Evolutionary conservation across 2,113 vertebrate genomes (phyloP).

Genomic region (Pomatorhinus ruficollis): DNA sequence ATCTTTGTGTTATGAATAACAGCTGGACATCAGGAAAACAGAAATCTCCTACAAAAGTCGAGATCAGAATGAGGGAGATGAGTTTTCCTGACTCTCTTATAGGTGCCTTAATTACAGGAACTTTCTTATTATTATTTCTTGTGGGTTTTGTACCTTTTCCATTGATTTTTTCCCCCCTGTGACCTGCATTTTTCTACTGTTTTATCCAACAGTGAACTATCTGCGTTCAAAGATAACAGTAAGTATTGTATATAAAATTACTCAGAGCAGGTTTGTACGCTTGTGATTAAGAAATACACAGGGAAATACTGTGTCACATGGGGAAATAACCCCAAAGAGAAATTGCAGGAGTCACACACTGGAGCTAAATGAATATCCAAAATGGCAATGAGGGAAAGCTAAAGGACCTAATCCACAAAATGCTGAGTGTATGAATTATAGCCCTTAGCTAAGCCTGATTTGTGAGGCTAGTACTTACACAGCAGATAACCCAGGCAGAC

Average conservation of each 20-base stretch:
- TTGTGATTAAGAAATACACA: not conserved
- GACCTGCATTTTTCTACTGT: not conserved
- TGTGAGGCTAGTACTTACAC: not conserved
- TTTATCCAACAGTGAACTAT: not conserved
- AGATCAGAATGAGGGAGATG: not conserved
- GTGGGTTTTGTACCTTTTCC: not conserved
- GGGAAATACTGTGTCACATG: not conserved
- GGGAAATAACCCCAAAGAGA: not conserved
- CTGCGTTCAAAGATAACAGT: not conserved
- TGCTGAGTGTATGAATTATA: not conserved
- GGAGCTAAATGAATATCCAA: not conserved
- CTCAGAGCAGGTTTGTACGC: not conserved
- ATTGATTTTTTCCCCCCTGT: rapidly evolving
- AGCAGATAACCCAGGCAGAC: constrained; percentile 41
- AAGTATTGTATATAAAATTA: not conserved
- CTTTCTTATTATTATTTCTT: not conserved
- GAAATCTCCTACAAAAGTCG: not conserved
- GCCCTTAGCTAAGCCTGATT: constrained; percentile 28
- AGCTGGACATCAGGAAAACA: not conserved
- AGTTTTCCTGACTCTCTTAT: not conserved
- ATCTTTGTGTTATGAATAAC: not conserved
- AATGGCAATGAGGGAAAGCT: not conserved
- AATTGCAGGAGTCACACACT: not conserved
- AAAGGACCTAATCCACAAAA: constrained; percentile 11
- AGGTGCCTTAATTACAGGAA: not conserved